Evolutionary conservation across 2,113 vertebrate genomes (phyloP).

Genomic region (Epinephelus moara): DNA sequence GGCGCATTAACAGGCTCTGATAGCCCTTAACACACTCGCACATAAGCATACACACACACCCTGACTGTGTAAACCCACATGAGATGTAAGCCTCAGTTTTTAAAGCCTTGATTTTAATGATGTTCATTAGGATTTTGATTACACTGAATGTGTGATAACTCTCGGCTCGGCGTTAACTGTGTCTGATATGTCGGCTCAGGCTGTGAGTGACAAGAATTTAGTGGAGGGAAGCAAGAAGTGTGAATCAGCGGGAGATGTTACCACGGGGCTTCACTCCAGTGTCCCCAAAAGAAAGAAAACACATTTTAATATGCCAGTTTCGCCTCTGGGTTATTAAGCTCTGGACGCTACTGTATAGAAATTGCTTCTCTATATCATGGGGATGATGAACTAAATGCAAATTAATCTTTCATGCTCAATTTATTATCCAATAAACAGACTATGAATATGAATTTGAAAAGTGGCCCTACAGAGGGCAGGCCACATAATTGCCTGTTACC

Average conservation of each 20-base stretch:
- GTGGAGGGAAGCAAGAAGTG: constrained; percentile 52
- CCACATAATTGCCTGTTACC: constrained; percentile 38
- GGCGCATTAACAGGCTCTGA: constrained; percentile 40
- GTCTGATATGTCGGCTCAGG: constrained; percentile 62
- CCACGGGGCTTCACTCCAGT: constrained; percentile 50
- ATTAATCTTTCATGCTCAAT: constrained; percentile 79
- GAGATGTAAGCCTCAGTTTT: constrained; percentile 39
- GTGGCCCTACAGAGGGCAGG: constrained; percentile 46
- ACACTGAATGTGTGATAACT: constrained; percentile 68
- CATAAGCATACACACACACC: neutral
- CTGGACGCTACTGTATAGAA: constrained; percentile 54
- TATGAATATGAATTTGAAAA: constrained; percentile 71
- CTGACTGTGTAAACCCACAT: constrained; percentile 43
- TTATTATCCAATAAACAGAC: constrained; percentile 77
- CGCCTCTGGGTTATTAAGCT: constrained; percentile 64
- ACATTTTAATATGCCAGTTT: constrained; percentile 57
- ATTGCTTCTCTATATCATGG: constrained; percentile 62
- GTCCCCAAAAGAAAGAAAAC: constrained; percentile 70
- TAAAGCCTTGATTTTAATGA: constrained; percentile 65
- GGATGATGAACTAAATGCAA: constrained; percentile 71
- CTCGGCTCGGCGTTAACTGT: constrained; percentile 45
- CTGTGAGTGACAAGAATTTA: constrained; percentile 71
- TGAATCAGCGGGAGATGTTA: constrained; percentile 59
- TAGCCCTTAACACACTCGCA: constrained; percentile 22
- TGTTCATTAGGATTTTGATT: constrained; percentile 75